These are phyloP conservation scores for Beaufortia kweichowensis DNA, from an alignment of 2,113 vertebrate genomes.

Conservation along the genomic window DNA sequence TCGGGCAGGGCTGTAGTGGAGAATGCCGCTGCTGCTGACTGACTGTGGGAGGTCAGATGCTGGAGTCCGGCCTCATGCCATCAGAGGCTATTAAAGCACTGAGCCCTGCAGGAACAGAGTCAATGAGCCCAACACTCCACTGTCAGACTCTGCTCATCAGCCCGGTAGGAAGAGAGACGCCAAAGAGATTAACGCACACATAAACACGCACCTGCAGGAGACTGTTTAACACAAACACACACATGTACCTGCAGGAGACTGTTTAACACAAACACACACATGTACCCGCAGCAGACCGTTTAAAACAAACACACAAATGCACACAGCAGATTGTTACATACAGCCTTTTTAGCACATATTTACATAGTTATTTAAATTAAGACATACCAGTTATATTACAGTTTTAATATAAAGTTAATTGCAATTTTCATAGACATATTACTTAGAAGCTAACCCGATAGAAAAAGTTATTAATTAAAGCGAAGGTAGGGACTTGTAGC, in stretches of 20 bases:
- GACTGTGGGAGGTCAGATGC: constrained; percentile 36
- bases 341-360: too few relatives aligned
- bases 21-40: constrained; percentile 4
- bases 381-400: too few relatives aligned
- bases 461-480: too few relatives aligned
- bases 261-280: neutral
- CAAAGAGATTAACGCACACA: constrained; percentile 34
- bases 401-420: too few relatives aligned
- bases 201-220: constrained; percentile 27
- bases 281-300: neutral
- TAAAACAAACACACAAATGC: neutral
- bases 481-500: too few relatives aligned
- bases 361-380: neutral
- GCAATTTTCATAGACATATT: too few relatives aligned
- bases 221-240: neutral
- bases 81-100: constrained; percentile 45
- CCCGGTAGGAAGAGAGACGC: neutral
- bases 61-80: constrained; percentile 34
- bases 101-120: constrained; percentile 37
- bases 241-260: neutral
- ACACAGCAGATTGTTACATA: neutral
- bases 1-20: constrained; percentile 30
- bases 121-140: constrained; percentile 49
- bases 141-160: constrained; percentile 29
- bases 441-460: too few relatives aligned